phyloP scores from a whole-genome alignment of 2,113 vertebrate species.

The Pituophis catenifer region DNA sequence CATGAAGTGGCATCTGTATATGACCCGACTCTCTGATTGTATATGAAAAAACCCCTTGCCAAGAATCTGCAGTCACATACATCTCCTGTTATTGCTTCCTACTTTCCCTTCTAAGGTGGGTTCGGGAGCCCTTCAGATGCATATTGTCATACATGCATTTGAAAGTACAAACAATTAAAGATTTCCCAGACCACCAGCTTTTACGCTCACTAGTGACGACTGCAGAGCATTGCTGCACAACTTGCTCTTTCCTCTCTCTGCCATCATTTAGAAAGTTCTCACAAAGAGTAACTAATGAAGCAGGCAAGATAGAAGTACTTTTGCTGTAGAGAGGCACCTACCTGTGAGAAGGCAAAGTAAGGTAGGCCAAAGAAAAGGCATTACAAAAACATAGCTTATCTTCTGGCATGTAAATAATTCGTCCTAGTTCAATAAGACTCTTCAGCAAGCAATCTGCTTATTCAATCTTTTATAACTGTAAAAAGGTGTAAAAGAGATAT shows the following conservation, averaged over 20 bases:
- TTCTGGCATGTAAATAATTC: background rate
- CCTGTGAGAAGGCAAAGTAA: constrained; percentile 26
- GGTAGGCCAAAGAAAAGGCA: background rate
- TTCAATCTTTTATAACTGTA: background rate
- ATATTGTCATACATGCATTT: constrained; percentile 20
- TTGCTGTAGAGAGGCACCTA: constrained; percentile 28
- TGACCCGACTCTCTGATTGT: background rate
- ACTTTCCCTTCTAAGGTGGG: constrained; percentile 1
- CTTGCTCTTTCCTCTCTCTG: constrained; percentile 45
- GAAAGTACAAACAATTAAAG: background rate
- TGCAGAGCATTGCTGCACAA: constrained; percentile 46
- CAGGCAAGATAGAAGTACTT: constrained; percentile 38
- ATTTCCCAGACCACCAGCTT: constrained; percentile 31
- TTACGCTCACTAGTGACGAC: constrained; percentile 35
- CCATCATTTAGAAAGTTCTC: constrained; percentile 46
- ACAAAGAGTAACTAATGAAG: constrained; percentile 40
- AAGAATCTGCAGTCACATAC: rapidly evolving
- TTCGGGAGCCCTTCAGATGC: constrained; percentile 23
- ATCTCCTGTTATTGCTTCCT: background rate
- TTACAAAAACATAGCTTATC: background rate
- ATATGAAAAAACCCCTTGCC: constrained; percentile 9
- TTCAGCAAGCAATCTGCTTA: background rate
- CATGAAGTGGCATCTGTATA: constrained; percentile 24
- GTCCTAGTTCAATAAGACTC: background rate
- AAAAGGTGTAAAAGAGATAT: background rate